A percentile compares a stretch with the other conserved stretches of the same genome.
Evolutionary conservation across 2,888 invertebrate genomes (phyloP).

Genomic region (Pandemis corylana): DNA sequence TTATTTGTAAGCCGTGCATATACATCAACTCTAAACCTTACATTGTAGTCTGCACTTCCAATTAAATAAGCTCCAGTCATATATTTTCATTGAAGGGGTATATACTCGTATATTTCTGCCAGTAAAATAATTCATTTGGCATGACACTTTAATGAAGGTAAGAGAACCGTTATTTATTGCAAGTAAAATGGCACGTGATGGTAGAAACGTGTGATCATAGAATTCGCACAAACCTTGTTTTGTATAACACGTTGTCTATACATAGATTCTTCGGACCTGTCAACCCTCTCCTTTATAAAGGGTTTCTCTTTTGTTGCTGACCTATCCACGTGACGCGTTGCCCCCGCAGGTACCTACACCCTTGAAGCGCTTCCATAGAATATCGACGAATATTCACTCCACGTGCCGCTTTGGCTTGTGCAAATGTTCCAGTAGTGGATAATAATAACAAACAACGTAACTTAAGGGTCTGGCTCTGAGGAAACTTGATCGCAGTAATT

Average conservation of each 20-base stretch:
- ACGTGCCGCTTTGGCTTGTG: constrained; percentile 11
- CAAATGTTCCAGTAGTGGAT: constrained; percentile 16
- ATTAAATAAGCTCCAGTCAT: neutral
- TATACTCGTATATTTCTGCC: neutral
- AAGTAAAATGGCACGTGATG: neutral
- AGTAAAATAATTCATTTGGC: neutral
- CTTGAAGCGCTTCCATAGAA: constrained; percentile 2
- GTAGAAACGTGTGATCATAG: neutral
- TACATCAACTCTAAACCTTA: neutral
- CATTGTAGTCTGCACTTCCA: constrained; percentile 1
- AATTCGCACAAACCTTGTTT: neutral
- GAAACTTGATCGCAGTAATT: constrained; percentile 2
- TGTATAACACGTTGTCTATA: constrained; percentile 14
- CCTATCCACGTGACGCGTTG: constrained; percentile 22
- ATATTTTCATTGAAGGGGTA: neutral
- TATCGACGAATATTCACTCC: neutral
- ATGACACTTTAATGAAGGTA: neutral
- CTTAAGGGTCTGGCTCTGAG: neutral
- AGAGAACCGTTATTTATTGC: neutral
- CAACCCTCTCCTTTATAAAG: constrained; percentile 1
- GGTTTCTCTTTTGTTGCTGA: constrained; percentile 9
- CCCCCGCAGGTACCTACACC: constrained; percentile 12
- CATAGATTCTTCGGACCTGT: neutral
- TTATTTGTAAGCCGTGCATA: neutral
- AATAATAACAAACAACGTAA: constrained; percentile 17